Evolutionary conservation across 2,797 vertebrate genomes (phyloP), one percentile per base, ranked within the genome.

Genomic region (Macrochelys suwanniensis): DNA sequence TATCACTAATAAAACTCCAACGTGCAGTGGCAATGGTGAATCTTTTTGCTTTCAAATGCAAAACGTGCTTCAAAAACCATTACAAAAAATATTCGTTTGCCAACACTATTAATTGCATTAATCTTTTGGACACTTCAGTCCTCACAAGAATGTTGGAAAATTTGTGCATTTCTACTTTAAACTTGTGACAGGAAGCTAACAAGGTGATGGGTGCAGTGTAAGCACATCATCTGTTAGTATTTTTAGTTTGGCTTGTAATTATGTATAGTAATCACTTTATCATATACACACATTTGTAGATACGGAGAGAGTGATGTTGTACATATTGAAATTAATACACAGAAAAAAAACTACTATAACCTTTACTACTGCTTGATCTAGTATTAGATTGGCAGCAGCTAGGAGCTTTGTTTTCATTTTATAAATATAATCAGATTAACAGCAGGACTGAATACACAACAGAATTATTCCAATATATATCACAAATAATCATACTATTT

Each of bases 71-170:
- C 68, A 42, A 71, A 71, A 71, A 42, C 33, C 37, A 42, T 28
- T 92, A n/a, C 47, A 91, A 90, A 92, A 92, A 47, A 3, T 51
- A 95, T 37, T 87, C 13, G 53, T 94, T 94, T 89, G 81, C 57
- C 28, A 50, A 54, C 28, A 95, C 88, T 54, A 54, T 17, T 33
- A 54, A 21, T 33, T 37, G 45, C 53, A 86, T 88, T 88, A 96
- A 82, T 56, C 82, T 92, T 57, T 50, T 21, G 17, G 86, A 17
- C 68, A 82, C 31, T 47, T 94, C 85, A 96, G 0, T 61, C 10
- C 0, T 2, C 1, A 53, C 51, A 89, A 85, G 56, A 85, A 89
- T 31, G 15, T 49, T 28, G 49, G 13, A 49, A 49, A 49, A 31
- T 31, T 7, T 77, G 42, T 77, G 74, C 6, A 17, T 2, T 92